Conservation (phyloP, 2,113 vertebrate species). For the Seriola dumerili region DNA sequence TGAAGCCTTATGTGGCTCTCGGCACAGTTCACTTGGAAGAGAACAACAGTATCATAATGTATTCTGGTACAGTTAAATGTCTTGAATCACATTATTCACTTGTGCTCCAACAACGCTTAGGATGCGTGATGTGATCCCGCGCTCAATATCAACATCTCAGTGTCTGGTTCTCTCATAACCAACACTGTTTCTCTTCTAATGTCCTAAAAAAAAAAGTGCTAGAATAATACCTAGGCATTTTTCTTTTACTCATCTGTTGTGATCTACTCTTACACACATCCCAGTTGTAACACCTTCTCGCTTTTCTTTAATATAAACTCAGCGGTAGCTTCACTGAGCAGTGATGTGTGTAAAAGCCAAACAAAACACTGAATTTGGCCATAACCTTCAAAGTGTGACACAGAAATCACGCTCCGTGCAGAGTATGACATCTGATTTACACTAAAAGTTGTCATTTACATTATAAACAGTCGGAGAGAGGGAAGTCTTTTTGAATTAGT, state of each 20-base stretch:
- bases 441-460: conserved; percentile 14
- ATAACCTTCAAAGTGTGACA: conserved; percentile 17
- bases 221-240: neutral
- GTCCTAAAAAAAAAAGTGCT: conserved; percentile 53
- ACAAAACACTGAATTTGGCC: conserved; percentile 14
- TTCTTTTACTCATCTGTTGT: conserved; percentile 17
- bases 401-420: conserved; percentile 4
- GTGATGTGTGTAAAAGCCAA: conserved; percentile 27
- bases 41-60: neutral
- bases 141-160: conserved; percentile 6
- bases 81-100: neutral
- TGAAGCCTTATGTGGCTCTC: neutral
- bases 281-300: conserved; percentile 76
- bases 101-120: neutral
- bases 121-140: neutral
- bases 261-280: conserved; percentile 87
- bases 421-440: conserved; percentile 41
- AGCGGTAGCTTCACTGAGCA: neutral
- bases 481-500: neutral
- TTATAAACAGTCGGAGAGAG: conserved; percentile 41
- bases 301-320: conserved; percentile 47
- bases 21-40: neutral
- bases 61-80: neutral
- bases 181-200: neutral
- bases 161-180: neutral